These are phyloP conservation scores for Drosophila parvula DNA, from an alignment of 1,140 invertebrate species.

Conservation along the genomic window DNA sequence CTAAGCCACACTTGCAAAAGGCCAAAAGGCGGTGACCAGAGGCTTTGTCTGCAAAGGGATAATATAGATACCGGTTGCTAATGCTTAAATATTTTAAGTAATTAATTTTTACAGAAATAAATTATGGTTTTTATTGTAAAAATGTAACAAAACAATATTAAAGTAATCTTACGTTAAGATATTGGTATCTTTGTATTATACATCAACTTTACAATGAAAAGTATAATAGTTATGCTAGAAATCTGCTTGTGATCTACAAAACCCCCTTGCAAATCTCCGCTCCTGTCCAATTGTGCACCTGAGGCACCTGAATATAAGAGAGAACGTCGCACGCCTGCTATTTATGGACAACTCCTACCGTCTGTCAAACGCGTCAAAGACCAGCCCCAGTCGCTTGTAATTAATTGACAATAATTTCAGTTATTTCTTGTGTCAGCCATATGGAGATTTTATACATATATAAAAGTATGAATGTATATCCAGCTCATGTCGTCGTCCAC, in stretches of 20 bases:
- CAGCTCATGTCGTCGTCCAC: constrained; percentile 53
- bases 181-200: not conserved
- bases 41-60: constrained; percentile 5
- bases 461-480: constrained; percentile 25
- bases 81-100: not conserved
- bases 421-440: constrained; percentile 63
- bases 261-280: constrained; percentile 9
- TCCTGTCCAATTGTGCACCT: constrained; percentile 49
- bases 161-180: not conserved
- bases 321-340: constrained; percentile 55
- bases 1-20: constrained; percentile 24
- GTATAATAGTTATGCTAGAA: too few species aligned
- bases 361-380: constrained; percentile 78
- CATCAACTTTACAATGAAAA: not conserved
- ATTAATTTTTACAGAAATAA: too few species aligned
- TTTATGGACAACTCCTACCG: constrained; percentile 76
- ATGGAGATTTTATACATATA: constrained; percentile 35
- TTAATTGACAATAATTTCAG: constrained; percentile 82
- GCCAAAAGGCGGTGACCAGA: constrained; percentile 30
- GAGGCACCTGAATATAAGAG: constrained; percentile 47
- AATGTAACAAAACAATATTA: not conserved
- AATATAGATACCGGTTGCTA: too few species aligned
- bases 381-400: constrained; percentile 70
- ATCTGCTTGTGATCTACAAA: too few species aligned
- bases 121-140: not conserved